Evolutionary conservation across 2,888 invertebrate species (phyloP).

Genomic region (Oeneis ivallda): DNA sequence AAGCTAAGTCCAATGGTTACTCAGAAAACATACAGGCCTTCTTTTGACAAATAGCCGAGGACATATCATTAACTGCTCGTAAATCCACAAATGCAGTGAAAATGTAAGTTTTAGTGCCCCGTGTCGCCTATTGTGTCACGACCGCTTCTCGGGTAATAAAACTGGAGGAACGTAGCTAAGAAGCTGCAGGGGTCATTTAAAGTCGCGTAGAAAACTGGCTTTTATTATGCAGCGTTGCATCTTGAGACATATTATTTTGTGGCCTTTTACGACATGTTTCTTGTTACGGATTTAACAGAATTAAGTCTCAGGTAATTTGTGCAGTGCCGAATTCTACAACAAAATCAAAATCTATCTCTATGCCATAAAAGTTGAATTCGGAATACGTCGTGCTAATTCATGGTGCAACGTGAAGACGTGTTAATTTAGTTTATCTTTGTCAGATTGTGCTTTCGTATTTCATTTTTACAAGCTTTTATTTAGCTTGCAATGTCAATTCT

Average conservation of each 20-base stretch:
- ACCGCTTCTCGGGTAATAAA: constrained; percentile 13
- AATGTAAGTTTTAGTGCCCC: background rate
- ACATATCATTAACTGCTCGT: constrained; percentile 8
- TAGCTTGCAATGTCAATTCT: no score
- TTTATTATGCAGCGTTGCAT: constrained; percentile 12
- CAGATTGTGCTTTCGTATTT: background rate
- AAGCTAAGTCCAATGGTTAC: background rate
- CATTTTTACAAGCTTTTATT: no score
- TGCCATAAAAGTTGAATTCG: no score
- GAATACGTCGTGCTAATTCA: no score
- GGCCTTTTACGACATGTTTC: background rate
- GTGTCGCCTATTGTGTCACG: constrained; percentile 13
- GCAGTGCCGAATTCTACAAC: no score
- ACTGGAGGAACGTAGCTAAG: constrained; percentile 5
- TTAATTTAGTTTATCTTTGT: background rate
- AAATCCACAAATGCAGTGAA: constrained; percentile 13
- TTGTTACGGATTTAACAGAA: background rate
- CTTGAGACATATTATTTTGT: background rate
- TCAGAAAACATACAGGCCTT: background rate
- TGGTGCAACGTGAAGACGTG: no score
- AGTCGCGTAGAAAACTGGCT: constrained; percentile 12
- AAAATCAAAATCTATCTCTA: no score
- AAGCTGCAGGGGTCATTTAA: constrained; percentile 2
- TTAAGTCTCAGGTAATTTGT: no score
- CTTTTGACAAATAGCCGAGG: background rate